A percentile compares a stretch with the other conserved stretches of the same genome.
phyloP scores from a whole-genome alignment of 1,140 invertebrate species.

The Zaprionus capensis region DNA sequence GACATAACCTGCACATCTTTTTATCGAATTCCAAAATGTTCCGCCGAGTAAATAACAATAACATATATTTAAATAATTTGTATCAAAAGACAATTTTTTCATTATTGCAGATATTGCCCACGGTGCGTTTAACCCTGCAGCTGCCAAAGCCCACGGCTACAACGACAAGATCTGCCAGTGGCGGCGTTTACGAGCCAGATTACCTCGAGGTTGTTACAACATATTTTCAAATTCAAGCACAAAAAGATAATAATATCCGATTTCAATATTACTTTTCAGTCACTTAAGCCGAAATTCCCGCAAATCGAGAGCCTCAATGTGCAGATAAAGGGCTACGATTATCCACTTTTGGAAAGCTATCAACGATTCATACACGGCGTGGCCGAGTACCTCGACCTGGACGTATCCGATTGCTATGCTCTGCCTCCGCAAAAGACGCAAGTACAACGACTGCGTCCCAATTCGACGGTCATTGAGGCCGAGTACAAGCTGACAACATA shows the following conservation, averaged over 20 bases:
- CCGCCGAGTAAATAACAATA: slow-evolving; percentile 61
- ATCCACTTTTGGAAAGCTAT: slow-evolving; percentile 91
- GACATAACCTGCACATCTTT: slow-evolving; percentile 61
- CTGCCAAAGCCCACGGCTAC: slow-evolving; percentile 24
- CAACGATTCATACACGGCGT: slow-evolving; percentile 91
- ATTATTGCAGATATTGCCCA: slow-evolving; percentile 49
- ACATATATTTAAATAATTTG: not conserved
- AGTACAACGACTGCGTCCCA: slow-evolving; percentile 89
- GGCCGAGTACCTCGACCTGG: slow-evolving; percentile 89
- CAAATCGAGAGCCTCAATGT: slow-evolving; percentile 91
- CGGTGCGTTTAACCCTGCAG: slow-evolving; percentile 32
- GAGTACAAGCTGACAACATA: slow-evolving; percentile 91
- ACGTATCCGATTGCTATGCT: slow-evolving; percentile 91
- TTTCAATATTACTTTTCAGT: slow-evolving; percentile 84
- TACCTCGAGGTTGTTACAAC: slow-evolving; percentile 85
- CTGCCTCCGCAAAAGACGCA: slow-evolving; percentile 88
- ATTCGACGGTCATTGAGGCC: slow-evolving; percentile 87
- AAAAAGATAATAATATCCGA: not conserved
- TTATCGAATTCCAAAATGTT: slow-evolving; percentile 49
- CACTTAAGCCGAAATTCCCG: slow-evolving; percentile 88
- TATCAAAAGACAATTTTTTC: slow-evolving; percentile 16
- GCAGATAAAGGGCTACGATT: slow-evolving; percentile 93
- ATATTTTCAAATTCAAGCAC: not conserved
- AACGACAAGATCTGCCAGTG: slow-evolving; percentile 37
- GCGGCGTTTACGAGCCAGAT: slow-evolving; percentile 86